Evolutionary conservation across 1,140 invertebrate species (phyloP), one percentile per base, ranked within the genome.

Genomic region (Sinella curviseta): DNA sequence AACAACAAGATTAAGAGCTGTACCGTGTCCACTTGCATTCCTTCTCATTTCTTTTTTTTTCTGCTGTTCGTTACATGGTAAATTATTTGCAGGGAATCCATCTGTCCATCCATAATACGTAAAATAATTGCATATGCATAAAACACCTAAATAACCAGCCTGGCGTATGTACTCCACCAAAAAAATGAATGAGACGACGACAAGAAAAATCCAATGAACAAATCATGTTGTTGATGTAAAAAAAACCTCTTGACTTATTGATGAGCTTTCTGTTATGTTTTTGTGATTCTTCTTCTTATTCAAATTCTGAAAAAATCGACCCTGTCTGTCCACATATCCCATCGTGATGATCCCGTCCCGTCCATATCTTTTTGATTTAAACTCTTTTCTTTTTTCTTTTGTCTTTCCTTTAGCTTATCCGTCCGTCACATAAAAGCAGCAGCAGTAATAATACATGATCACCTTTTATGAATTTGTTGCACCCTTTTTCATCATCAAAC

Each of bases 391-490:
- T 70, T 70, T 70, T 70, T 70, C 8, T 33, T 70, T 70, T 33
- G 26, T 70, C 65, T 8, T 70, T 4, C 31, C 4, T 24, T 26
- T 20, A 48, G n/a, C n/a, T n/a, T n/a, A n/a, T n/a, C n/a, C n/a
- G 20, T 48, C 39, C 39, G 39, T 48, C 39, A 48, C 39, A 48
- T 12, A 48, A 12, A 8, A 48, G 39, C 57, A n/a, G 3, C 20
- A 8, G 26, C 26, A 65, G 8, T 26, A 65, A 4, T 17, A 65
- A 65, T 26, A 26, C 24, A 26, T 17, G 57, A 65, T 70, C 65
- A 70, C 65, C 65, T 70, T 70, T 70, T 70, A 31, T 70, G 65
- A 70, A 70, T 70, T 70, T 70, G 65, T 70, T 70, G 65, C 65
- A 70, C 65, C 65, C 65, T 33, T 70, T 70, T 70, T 70, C 65